Conservation (phyloP, 2,888 invertebrate species). For the Acrobeloides nanus region DNA sequence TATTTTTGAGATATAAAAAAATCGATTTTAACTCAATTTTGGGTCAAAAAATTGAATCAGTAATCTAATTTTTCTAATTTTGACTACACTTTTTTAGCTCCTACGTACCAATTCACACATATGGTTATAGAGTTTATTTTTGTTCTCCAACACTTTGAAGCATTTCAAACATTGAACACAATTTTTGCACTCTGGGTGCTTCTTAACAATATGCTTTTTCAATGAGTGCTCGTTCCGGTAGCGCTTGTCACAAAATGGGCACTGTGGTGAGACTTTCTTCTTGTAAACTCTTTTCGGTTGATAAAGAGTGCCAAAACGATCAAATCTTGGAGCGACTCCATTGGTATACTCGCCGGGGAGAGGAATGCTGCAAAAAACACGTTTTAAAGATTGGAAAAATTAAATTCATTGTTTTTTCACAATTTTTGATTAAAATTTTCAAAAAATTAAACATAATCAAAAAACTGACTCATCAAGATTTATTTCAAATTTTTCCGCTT, state of each 20-base stretch:
- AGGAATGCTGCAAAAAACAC: constrained; percentile 34
- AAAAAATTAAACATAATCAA: not conserved
- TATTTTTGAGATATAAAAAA: no score
- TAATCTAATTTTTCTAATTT: no score
- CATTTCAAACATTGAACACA: constrained; percentile 52
- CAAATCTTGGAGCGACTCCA: constrained; percentile 44
- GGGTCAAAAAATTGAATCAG: no score
- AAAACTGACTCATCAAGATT: constrained; percentile 18
- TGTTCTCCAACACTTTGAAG: constrained; percentile 39
- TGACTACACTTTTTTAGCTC: no score
- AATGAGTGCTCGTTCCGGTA: constrained; percentile 52
- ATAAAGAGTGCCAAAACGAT: constrained; percentile 37
- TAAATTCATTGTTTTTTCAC: not conserved
- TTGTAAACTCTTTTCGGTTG: constrained; percentile 41
- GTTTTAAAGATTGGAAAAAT: no score
- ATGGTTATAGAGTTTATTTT: constrained; percentile 37
- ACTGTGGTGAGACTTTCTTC: constrained; percentile 53
- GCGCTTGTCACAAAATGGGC: constrained; percentile 54
- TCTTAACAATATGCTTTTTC: constrained; percentile 49
- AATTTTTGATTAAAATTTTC: not conserved
- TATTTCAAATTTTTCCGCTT: constrained; percentile 26
- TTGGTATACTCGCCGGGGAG: constrained; percentile 45
- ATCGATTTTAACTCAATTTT: no score
- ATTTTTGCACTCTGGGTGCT: constrained; percentile 48
- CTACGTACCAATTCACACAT: constrained; percentile 46